Percentiles rank a stretch among this genome's conserved stretches.
phyloP scores from a whole-genome alignment of 1,140 invertebrate genomes.

The Stegodyphus dumicola region DNA sequence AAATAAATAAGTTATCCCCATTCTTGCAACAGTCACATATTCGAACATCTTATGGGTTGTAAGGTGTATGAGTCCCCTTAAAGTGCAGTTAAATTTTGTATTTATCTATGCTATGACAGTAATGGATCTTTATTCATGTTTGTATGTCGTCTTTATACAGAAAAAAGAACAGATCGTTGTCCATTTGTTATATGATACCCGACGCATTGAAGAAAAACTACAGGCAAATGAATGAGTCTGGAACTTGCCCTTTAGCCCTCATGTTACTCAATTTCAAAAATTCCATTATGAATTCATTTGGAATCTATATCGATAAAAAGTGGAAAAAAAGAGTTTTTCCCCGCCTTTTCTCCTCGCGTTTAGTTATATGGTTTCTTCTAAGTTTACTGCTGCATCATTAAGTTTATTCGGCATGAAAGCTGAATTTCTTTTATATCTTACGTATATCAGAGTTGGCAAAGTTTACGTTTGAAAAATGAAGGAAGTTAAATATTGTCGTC shows the following conservation, averaged over 20 bases:
- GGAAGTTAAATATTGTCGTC: no score
- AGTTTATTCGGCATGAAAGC: neutral
- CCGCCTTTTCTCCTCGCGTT: neutral
- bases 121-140: no score
- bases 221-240: neutral
- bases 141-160: no score
- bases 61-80: no score
- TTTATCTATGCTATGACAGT: no score
- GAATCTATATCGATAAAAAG: neutral
- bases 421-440: neutral
- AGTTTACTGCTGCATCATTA: neutral
- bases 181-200: neutral
- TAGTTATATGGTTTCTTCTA: neutral
- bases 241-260: neutral
- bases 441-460: neutral
- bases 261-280: conserved; percentile 30
- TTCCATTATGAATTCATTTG: conserved; percentile 11
- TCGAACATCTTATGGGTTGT: no score
- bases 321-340: neutral
- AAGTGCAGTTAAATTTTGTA: no score
- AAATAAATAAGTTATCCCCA: no score
- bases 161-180: no score
- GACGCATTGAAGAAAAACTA: neutral
- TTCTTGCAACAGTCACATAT: no score
- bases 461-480: no score